Evolutionary conservation across 2,888 invertebrate genomes (phyloP).

Genomic region (Ormyrus thymus): DNA sequence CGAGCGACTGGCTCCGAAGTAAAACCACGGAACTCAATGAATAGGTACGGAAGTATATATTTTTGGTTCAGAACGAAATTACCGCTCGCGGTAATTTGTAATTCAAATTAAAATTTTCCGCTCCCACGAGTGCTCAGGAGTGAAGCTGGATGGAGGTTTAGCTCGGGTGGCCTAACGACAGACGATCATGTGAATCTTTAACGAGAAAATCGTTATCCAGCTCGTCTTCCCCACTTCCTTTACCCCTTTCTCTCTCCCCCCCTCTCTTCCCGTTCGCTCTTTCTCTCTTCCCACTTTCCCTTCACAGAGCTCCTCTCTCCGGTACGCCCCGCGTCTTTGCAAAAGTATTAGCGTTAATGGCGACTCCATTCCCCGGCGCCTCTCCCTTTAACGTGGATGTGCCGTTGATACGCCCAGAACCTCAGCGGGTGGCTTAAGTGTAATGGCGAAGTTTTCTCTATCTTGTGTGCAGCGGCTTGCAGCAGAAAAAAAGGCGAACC

Average conservation of each 20-base stretch:
- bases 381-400: slow-evolving; percentile 37
- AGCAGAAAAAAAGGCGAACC: neutral
- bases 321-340: slow-evolving; percentile 61
- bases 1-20: neutral
- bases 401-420: slow-evolving; percentile 40
- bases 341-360: slow-evolving; percentile 64
- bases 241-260: neutral
- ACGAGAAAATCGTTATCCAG: slow-evolving; percentile 37
- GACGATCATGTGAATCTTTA: slow-evolving; percentile 44
- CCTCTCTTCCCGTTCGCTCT: neutral
- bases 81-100: slow-evolving; percentile 40
- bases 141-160: neutral
- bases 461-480: neutral
- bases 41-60: slow-evolving; percentile 21
- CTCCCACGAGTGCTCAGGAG: neutral
- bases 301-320: neutral
- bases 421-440: slow-evolving; percentile 34
- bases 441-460: slow-evolving; percentile 41
- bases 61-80: slow-evolving; percentile 25
- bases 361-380: slow-evolving; percentile 59
- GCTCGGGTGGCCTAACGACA: slow-evolving; percentile 21
- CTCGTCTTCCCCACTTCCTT: slow-evolving; percentile 5
- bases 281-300: neutral
- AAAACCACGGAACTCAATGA: neutral
- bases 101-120: slow-evolving; percentile 44